phyloP scores from a whole-genome alignment of 2,797 vertebrate species.

The Threskiornis aethiopicus region DNA sequence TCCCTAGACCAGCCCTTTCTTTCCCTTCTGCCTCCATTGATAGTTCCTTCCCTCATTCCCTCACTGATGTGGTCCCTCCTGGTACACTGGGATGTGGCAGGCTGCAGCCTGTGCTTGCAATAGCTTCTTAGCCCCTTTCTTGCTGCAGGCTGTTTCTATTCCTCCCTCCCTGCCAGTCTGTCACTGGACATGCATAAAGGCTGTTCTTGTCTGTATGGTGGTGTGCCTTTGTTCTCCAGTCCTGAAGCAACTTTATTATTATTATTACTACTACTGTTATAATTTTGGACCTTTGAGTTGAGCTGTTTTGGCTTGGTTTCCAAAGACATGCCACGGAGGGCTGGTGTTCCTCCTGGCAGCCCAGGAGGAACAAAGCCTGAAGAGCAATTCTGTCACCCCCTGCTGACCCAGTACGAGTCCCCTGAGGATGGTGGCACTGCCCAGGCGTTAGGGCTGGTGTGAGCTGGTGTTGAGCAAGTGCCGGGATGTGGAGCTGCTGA shows the following conservation, averaged over 20 bases:
- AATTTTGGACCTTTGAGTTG: not conserved
- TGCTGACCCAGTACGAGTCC: rapidly evolving
- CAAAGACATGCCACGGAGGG: not conserved
- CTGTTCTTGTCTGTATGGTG: not conserved
- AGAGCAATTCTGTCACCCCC: rapidly evolving
- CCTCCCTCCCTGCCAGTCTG: not conserved
- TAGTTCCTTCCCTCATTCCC: not conserved
- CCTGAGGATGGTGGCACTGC: not conserved
- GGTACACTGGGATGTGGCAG: rapidly evolving
- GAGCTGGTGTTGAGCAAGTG: not conserved
- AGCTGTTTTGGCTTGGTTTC: not conserved
- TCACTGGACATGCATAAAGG: not conserved
- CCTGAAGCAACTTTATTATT: not conserved
- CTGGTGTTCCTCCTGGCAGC: not conserved
- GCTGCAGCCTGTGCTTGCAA: not conserved
- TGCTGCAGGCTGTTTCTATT: not conserved
- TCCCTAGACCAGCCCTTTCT: not conserved
- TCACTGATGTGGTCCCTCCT: not conserved
- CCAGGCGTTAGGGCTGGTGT: not conserved
- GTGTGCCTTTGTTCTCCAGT: not conserved
- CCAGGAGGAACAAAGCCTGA: not conserved
- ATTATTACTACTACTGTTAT: not conserved
- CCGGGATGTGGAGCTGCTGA: not conserved
- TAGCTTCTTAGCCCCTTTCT: not conserved
- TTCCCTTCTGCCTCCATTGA: rapidly evolving